phyloP scores from a whole-genome alignment of 2,797 vertebrate species.

The Takifugu rubripes region DNA sequence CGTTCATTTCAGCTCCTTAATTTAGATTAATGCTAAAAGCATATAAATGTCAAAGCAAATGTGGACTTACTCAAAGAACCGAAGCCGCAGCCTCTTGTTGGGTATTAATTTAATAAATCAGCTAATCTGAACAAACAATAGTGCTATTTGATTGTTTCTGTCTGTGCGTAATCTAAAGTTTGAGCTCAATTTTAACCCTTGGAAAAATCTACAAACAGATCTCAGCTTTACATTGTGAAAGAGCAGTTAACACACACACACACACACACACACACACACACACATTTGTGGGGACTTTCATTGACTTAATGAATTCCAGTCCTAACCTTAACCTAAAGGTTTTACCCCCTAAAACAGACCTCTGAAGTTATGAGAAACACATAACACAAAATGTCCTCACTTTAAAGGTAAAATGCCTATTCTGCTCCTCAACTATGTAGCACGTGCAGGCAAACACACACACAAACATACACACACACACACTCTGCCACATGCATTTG shows the following conservation, averaged over 20 bases:
- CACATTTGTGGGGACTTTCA: no score
- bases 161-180: background rate
- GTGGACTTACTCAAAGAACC: constrained; percentile 8
- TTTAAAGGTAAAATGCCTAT: no score
- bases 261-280: no score
- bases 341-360: no score
- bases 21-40: constrained; percentile 12
- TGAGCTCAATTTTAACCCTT: constrained; percentile 19
- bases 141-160: background rate
- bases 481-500: background rate
- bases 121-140: constrained; percentile 3
- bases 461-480: background rate
- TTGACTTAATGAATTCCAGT: no score
- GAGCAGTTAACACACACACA: no score
- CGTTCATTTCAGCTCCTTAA: constrained; percentile 8
- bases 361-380: no score
- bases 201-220: no score
- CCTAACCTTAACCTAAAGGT: no score
- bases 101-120: background rate
- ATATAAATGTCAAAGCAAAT: background rate
- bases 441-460: background rate
- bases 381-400: no score
- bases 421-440: background rate
- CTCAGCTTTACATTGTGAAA: no score
- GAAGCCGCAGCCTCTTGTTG: constrained; percentile 6